Base-by-base conservation (phyloP, 2,113 vertebrate species). In the Bungarus multicinctus region DNA sequence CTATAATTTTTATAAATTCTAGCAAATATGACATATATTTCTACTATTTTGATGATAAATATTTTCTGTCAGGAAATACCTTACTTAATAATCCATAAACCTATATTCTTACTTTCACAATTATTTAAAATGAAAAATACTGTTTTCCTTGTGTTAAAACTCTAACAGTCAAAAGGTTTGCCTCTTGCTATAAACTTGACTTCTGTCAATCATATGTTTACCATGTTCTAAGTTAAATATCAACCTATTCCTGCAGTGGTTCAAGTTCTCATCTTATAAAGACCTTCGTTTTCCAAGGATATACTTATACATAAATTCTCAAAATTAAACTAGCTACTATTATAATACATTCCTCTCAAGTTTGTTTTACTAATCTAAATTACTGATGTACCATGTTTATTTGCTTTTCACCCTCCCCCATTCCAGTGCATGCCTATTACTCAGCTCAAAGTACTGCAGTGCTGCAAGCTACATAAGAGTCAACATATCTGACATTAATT, bases 101-200 rank as follows among this genome's bases (percentile, higher is more conserved):
- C 93, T 95, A 96, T 92, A 89, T 95, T 94, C 94, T 95, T 96
- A 94, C 95, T 96, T 95, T 95, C 96, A 30, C 54, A 8, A 60
- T 81, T 87, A 95, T 97, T 96, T 95, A 95, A 55, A 69, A 95
- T 97, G 98, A 98, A 97, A 98, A 98, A 97, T 98, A 98, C 97
- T 96, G 91, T 97, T 98, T 98, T 98, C 98, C 98, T 97, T 97
- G 97, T 95, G 96, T 96, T 97, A 97, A 96, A 60, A 94, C 0
- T 95, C 95, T 98, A 96, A 97, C 96, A 97, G 30, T 30, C 12
- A 64, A 69, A 97, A 97, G 95, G 97, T 96, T 90, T 94, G 97
- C 93, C 94, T 95, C 93, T 95, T 95, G 96, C 97, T 96, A 96
- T 96, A 96, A 97, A 97, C 96, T 97, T 95, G 97, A 97, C 95